Base-by-base conservation (phyloP, 2,888 invertebrate genomes). In the Caenorhabditis sp. region DNA sequence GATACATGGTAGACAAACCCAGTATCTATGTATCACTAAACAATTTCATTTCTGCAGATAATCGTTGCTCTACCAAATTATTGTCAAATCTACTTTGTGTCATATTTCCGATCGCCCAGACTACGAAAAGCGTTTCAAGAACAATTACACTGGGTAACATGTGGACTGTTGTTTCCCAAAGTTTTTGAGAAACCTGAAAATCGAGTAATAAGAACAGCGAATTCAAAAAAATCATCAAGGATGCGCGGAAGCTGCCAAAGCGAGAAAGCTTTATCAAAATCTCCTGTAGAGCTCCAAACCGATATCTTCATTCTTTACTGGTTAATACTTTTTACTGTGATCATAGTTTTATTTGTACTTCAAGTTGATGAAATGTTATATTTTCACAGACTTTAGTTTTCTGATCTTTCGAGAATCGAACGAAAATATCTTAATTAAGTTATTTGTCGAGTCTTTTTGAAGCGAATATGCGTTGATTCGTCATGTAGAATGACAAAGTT, bases 1-100 rank as follows among this genome's bases (percentile, higher is more conserved):
- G 68, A 1, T 73, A 73, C 20, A 21, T 73, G 54, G 73, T 73
- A 49, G 27, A 53, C 10, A 31, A 4, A 10, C 10, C 31, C 10
- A 31, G 4, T 10, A 31, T 20, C 12, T 21, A 3, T 7, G 3
- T 4, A 52, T 21, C 4, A 21, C 3, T 23, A n/a, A n/a, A n/a
- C n/a, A n/a, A n/a, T n/a, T n/a, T n/a, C n/a, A n/a, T n/a, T n/a
- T n/a, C 10, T 20, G 23, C 21, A 52, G 23, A 5, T 52, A 7
- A 12, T 52, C 4, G 23, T 52, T 21, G 21, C 21, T 52, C 52
- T 23, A 8, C 23, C 23, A 52, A 20, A 52, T 12, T 52, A 52
- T 21, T 23, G 52, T 52, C 23, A 43, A 43, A 14, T 17, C 12
- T 43, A 43, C 17, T 43, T 43, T 43, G 43, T 43, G 7, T 10